Conservation (phyloP, 1,140 invertebrate genomes). For the Acromyrmex heyeri region DNA sequence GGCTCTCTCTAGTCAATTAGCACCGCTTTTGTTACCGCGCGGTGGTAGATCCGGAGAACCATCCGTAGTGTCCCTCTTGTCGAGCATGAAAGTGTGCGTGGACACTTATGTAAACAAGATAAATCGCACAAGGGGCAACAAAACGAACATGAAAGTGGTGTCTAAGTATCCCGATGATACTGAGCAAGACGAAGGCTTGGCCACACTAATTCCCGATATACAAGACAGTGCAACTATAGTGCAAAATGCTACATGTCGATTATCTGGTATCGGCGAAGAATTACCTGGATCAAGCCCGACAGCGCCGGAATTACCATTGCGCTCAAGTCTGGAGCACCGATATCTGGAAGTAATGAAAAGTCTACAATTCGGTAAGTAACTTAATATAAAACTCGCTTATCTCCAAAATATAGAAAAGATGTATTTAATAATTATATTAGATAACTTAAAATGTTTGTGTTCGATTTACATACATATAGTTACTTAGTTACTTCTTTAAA, state of each 20-base stretch:
- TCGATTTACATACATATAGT: neutral
- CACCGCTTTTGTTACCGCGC: conserved; percentile 89
- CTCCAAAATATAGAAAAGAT: neutral
- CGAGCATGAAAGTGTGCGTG: conserved; percentile 96
- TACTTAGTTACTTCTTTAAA: neutral
- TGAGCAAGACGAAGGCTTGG: conserved; percentile 95
- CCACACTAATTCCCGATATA: conserved; percentile 95
- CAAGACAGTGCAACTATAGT: conserved; percentile 93
- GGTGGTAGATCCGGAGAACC: conserved; percentile 83
- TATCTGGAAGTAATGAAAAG: conserved; percentile 95
- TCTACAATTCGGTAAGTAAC: conserved; percentile 93
- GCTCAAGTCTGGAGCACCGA: conserved; percentile 89
- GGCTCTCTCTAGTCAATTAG: conserved; percentile 90
- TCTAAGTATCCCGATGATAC: conserved; percentile 89
- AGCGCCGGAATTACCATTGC: conserved; percentile 86
- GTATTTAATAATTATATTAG: neutral
- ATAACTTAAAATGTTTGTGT: neutral
- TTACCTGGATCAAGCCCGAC: conserved; percentile 80
- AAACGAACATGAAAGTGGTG: conserved; percentile 76
- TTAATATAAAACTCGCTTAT: neutral
- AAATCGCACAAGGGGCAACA: conserved; percentile 82
- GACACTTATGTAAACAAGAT: conserved; percentile 93
- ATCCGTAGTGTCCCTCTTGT: conserved; percentile 90
- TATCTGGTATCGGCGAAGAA: conserved; percentile 83
- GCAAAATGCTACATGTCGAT: conserved; percentile 89